Base-by-base conservation (phyloP, 2,888 invertebrate species). In the Chaetogeoica ovagalla region DNA sequence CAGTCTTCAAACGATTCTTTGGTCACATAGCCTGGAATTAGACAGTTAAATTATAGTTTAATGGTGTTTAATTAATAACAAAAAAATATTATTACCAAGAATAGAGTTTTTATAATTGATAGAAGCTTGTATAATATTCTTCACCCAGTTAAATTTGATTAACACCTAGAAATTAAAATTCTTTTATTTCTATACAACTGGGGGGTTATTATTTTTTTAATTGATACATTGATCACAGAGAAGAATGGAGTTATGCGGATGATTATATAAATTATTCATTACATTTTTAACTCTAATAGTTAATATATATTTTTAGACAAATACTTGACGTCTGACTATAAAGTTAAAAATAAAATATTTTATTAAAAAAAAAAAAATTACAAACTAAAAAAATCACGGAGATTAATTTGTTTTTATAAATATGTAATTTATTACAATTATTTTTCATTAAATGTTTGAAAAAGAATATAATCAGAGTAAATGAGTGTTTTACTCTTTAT, bases 41-140 rank as follows among this genome's bases (percentile, higher is more conserved):
- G 21, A 55, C 23, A 17, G 39, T 55, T 62, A n/a, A 37, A 57
- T 7, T 73, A 37, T 9, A 52, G 52, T 52, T 30, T 0, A 52
- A n/a, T 52, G 30, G 30, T 69, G 19, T 37, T 30, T 55, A 23
- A 69, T 73, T 30, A 30, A 4, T 30, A 30, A 30, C 30, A 30
- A 76, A 55, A 73, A 68, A 70, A 72, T 68, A 39, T 76, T 57
- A 30, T 83, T 84, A 86, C 91, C 90, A 65, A 94, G 85, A 81
- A 93, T 86, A 2, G 91, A 91, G 76, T 89, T 89, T 72, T 89
- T 89, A 82, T 89, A 89, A 85, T 94, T 94, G 7, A 94, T 89
- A 7, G 93, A 92, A 19, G 94, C 94, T 87, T 95, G 94, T 83
- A 94, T 90, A 74, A 94, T 89, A 85, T 93, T 93, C 4, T 90